Base-by-base conservation (phyloP, 2,888 invertebrate genomes). In the Nomada lathburiana region DNA sequence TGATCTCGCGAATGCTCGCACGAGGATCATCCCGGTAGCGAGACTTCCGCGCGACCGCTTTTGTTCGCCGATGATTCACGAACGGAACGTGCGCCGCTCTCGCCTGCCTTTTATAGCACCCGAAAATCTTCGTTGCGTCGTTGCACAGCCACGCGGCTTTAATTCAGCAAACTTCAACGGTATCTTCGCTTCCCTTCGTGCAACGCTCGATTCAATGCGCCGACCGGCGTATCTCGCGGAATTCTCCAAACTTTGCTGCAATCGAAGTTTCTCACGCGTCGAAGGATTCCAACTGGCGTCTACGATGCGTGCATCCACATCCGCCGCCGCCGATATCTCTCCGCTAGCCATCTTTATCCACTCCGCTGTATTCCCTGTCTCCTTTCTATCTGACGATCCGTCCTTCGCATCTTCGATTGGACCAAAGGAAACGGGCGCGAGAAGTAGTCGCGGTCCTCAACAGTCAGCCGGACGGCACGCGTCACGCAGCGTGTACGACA, bases 361-460 rank as follows among this genome's bases (percentile, higher is more conserved):
- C 44, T 52, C 52, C 52, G 44, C 26, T 67, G 7, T 36, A 68
- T 73, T 62, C 44, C 44, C 60, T 70, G 68, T 78, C 52, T 52
- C 52, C 67, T 57, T 67, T 44, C 71, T 76, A 74, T 83, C 69
- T 53, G 67, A 16, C 75, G 20, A 44, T 55, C 47, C 53, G 67
- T 82, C 71, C 75, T 77, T 68, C 52, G 1, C 4, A 26, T 13
- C 59, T 26, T 11, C 50, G 55, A 50, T 47, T 65, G 79, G 73
- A 82, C 82, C 87, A 86, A 70, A 76, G 86, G 84, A 67, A 74
- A 20, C 23, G 7, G 36, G 20, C 11, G 71, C 55, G 63, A 0
- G 23, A 16, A 10, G 29, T 4, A 36, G 13, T 11, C 9, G 36
- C 23, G 55, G 23, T 23, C 23, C 16, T 47, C 26, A 23, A 44